A percentile compares a stretch with the other conserved stretches of the same genome.
phyloP scores from a whole-genome alignment of 2,113 vertebrate genomes.

The Orientallactaga bullata region DNA sequence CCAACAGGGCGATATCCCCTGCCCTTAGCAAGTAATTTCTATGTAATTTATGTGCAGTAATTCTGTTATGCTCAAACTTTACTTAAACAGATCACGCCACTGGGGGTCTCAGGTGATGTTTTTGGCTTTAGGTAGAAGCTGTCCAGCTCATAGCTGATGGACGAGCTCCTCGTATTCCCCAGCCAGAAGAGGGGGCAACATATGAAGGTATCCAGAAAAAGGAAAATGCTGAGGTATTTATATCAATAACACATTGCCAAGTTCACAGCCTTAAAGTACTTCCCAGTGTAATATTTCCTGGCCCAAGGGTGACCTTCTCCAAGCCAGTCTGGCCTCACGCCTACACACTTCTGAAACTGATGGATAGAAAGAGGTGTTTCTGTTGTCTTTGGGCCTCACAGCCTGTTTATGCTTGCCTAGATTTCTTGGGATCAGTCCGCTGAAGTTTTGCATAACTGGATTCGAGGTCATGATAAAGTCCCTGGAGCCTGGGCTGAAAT shows the following conservation, averaged over 20 bases:
- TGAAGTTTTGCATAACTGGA: conserved; percentile 96
- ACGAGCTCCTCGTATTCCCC: conserved; percentile 92
- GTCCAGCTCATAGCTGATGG: conserved; percentile 97
- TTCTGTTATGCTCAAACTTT: not conserved
- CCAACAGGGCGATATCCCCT: too few species aligned
- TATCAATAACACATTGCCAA: not conserved
- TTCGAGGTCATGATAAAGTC: conserved; percentile 98
- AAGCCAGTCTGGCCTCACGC: not conserved
- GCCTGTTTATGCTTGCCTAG: conserved; percentile 79
- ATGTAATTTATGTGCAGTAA: not conserved
- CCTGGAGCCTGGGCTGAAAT: conserved; percentile 96
- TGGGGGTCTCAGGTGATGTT: not conserved
- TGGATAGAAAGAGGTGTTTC: not conserved
- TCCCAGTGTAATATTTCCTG: not conserved
- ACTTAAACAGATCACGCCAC: not conserved
- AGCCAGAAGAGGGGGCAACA: conserved; percentile 94
- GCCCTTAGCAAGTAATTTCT: too few species aligned
- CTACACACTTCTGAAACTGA: not conserved
- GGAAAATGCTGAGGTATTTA: conserved; percentile 93
- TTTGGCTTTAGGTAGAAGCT: conserved; percentile 92
- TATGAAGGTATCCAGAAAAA: conserved; percentile 99
- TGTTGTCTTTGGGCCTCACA: not conserved
- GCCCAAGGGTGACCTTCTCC: not conserved
- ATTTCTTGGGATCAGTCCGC: conserved; percentile 93
- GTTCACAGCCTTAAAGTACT: not conserved